These are phyloP conservation scores for Chrysina gloriosa DNA, from an alignment of 2,888 invertebrate genomes.

Conservation along the genomic window DNA sequence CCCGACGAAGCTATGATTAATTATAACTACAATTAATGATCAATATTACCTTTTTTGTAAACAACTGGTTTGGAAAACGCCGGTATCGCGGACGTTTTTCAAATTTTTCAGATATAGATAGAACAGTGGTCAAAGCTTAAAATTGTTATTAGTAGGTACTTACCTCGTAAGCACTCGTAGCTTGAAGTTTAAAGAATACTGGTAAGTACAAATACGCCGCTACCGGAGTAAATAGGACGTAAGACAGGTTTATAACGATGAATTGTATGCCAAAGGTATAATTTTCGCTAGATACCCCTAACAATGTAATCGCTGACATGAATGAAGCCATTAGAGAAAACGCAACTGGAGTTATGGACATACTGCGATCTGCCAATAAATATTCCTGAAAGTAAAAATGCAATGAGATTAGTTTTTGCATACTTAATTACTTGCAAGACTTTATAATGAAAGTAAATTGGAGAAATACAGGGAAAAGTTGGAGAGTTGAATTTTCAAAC, in stretches of 20 bases:
- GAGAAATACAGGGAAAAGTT: no score
- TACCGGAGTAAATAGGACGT: conserved; percentile 81
- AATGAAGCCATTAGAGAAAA: conserved; percentile 94
- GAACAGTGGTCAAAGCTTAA: no score
- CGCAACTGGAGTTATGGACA: conserved; percentile 84
- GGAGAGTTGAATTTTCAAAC: no score
- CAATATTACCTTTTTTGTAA: no score
- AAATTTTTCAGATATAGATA: no score
- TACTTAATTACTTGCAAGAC: no score
- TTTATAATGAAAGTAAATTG: no score
- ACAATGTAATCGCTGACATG: conserved; percentile 89
- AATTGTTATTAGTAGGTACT: not conserved
- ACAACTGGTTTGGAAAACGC: no score
- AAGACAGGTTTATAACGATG: conserved; percentile 80
- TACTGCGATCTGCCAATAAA: conserved; percentile 82
- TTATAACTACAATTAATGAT: no score
- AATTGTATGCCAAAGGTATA: conserved; percentile 88
- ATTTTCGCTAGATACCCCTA: conserved; percentile 91
- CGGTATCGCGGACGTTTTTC: no score
- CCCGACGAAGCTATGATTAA: no score
- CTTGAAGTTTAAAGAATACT: conserved; percentile 85
- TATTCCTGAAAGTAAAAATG: conserved; percentile 78
- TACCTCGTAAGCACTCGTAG: conserved; percentile 90
- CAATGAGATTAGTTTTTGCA: no score
- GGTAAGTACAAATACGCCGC: conserved; percentile 83